Conservation (phyloP, 2,113 vertebrate species). For the Maccullochella peelii region DNA sequence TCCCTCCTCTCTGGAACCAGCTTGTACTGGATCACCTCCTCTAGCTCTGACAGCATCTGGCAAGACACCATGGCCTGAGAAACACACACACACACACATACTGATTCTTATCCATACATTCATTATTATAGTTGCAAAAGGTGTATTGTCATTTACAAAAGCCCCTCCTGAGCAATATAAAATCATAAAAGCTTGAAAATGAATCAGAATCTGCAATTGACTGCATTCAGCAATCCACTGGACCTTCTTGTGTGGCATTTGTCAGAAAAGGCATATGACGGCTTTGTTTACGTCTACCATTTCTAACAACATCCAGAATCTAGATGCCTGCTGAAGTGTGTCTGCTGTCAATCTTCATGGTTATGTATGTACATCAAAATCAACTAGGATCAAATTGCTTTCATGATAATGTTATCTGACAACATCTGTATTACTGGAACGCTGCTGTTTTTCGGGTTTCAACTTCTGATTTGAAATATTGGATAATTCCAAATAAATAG, state of each 20-base stretch:
- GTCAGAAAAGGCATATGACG: not conserved
- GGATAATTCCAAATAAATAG: constrained; percentile 21
- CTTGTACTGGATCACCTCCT: constrained; percentile 99
- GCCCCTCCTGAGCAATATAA: not conserved
- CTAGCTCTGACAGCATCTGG: constrained; percentile 98
- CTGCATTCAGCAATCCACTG: not conserved
- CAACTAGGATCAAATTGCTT: not conserved
- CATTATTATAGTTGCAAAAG: constrained; percentile 1
- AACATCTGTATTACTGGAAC: constrained; percentile 34
- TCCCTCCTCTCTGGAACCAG: constrained; percentile 97
- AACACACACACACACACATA: constrained; percentile 27
- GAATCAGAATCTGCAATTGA: not conserved
- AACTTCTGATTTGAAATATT: not conserved
- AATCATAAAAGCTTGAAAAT: constrained; percentile 1
- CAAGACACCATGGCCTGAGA: constrained; percentile 98
- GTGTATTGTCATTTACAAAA: not conserved
- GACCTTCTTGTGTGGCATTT: not conserved
- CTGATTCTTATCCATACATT: not conserved
- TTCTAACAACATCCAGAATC: not conserved
- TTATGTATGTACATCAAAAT: not conserved
- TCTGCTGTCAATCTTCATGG: not conserved
- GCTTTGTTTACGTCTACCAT: not conserved
- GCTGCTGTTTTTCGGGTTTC: not conserved
- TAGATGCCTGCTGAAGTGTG: not conserved
- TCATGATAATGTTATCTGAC: not conserved